These are phyloP conservation scores for Gymnopithys bicolor DNA, from an alignment of 2,797 vertebrate genomes.

Conservation along the genomic window DNA sequence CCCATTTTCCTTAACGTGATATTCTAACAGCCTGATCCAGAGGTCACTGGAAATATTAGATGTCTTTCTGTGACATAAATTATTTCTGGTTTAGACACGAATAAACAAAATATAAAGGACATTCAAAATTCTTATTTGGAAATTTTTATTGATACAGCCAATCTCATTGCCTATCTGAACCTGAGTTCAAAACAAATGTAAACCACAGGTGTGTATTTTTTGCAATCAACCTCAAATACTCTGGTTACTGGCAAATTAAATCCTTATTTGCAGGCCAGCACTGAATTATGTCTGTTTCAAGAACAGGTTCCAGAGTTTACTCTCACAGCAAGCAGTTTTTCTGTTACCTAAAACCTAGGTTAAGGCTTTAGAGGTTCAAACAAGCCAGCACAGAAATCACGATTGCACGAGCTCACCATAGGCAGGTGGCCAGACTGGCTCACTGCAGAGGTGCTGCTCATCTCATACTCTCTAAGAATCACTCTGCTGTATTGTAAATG, in stretches of 20 bases:
- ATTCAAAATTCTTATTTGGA: neutral
- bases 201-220: neutral
- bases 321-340: neutral
- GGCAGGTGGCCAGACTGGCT: neutral
- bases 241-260: neutral
- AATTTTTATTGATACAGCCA: neutral
- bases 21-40: neutral
- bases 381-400: neutral
- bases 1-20: neutral
- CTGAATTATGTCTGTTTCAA: neutral
- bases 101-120: neutral
- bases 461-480: neutral
- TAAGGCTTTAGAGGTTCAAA: constrained; percentile 1
- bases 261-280: neutral
- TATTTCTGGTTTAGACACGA: neutral
- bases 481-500: neutral
- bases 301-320: neutral
- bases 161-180: neutral
- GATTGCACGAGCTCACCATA: neutral
- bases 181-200: neutral
- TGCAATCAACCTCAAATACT: neutral
- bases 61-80: neutral
- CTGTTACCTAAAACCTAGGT: neutral
- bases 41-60: neutral
- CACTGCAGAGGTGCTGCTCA: neutral